Evolutionary conservation across 37 sponge, comb jelly and placozoan genomes (phyloP).

Genomic region (Agelas oroides): DNA sequence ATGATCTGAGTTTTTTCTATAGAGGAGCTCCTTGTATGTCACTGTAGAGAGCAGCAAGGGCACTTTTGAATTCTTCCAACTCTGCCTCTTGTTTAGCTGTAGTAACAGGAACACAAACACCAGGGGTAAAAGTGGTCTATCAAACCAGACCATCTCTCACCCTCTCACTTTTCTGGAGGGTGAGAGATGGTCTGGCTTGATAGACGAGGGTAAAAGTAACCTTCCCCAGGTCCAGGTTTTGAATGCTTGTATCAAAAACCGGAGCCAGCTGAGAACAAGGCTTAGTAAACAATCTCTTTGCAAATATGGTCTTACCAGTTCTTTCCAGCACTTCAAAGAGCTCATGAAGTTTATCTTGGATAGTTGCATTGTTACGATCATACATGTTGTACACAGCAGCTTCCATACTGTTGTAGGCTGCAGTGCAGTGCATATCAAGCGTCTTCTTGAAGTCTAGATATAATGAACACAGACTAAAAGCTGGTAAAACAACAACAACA

Average conservation of each 20-base stretch:
- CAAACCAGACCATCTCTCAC: no score
- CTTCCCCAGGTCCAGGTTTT: no score
- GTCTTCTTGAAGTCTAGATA: slow-evolving; percentile 67
- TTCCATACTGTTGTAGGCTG: slow-evolving; percentile 25
- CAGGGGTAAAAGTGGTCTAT: no score
- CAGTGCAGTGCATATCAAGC: slow-evolving; percentile 29
- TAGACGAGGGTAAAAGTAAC: no score
- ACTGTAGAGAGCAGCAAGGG: slow-evolving; percentile 46
- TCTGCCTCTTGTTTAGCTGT: slow-evolving; percentile 68
- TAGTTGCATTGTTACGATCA: slow-evolving; percentile 20
- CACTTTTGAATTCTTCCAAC: slow-evolving; percentile 58
- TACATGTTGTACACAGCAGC: slow-evolving; percentile 37
- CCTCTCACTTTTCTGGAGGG: no score
- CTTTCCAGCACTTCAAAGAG: slow-evolving; percentile 52
- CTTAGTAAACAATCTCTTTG: no score
- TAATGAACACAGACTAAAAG: neutral
- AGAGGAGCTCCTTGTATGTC: slow-evolving; percentile 9
- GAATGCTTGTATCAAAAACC: no score
- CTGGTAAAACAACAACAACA: no score
- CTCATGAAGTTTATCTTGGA: slow-evolving; percentile 54
- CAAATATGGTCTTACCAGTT: slow-evolving; percentile 39
- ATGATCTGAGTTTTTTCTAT: no score
- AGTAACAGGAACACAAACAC: no score
- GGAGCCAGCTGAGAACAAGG: no score
- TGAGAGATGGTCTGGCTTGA: no score